Evolutionary conservation across 2,888 invertebrate genomes (phyloP).

Genomic region (Drosophila testacea): DNA sequence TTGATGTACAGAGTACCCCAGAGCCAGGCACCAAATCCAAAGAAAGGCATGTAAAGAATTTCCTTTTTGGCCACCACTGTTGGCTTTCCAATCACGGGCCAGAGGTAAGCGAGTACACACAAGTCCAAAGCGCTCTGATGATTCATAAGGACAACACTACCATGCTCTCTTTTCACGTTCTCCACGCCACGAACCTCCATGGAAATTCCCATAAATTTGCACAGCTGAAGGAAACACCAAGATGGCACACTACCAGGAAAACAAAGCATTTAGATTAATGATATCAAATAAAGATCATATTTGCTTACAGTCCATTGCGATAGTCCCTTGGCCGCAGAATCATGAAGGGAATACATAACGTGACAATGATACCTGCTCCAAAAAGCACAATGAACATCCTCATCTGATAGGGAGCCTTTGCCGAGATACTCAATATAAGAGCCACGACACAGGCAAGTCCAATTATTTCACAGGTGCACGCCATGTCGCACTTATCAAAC

Average conservation of each 20-base stretch:
- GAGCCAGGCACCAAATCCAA: conserved; percentile 93
- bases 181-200: conserved; percentile 91
- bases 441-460: conserved; percentile 82
- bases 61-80: conserved; percentile 94
- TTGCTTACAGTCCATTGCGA: conserved; percentile 92
- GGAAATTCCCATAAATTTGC: conserved; percentile 87
- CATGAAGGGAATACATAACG: conserved; percentile 91
- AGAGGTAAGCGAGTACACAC: conserved; percentile 85
- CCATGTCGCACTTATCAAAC: conserved; percentile 59
- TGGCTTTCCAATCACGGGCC: conserved; percentile 91
- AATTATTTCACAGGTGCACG: conserved; percentile 82
- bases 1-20: conserved; percentile 96
- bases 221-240: conserved; percentile 87
- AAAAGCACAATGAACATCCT: conserved; percentile 89
- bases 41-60: conserved; percentile 92
- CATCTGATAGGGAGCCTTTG: conserved; percentile 89
- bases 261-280: background rate
- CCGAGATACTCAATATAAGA: conserved; percentile 80
- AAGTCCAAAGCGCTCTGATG: conserved; percentile 96
- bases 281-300: background rate
- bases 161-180: conserved; percentile 90
- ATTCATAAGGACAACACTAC: conserved; percentile 93
- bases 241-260: conserved; percentile 88
- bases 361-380: conserved; percentile 87
- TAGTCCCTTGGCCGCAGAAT: conserved; percentile 90